phyloP scores from a whole-genome alignment of 2,113 vertebrate genomes.

The Rousettus leschenaultii region DNA sequence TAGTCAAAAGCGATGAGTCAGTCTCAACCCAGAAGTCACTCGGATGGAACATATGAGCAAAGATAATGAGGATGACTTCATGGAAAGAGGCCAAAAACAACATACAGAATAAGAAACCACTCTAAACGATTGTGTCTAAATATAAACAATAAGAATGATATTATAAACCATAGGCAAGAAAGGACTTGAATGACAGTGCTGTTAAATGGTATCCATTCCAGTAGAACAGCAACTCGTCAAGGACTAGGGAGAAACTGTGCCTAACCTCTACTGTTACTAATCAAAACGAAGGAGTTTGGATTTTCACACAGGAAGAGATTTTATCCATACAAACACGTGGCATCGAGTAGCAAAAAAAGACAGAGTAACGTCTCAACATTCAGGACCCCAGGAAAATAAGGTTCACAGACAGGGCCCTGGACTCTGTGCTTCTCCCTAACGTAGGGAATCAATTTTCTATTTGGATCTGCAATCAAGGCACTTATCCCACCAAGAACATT shows the following conservation, averaged over 20 bases:
- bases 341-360: not conserved
- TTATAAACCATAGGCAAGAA: constrained; percentile 29
- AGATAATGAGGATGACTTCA: not conserved
- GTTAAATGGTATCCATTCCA: not conserved
- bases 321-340: not conserved
- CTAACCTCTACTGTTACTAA: not conserved
- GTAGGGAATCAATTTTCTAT: not conserved
- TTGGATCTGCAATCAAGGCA: not conserved
- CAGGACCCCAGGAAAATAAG: not conserved
- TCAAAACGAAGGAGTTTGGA: too few relatives aligned
- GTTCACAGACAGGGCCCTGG: not conserved
- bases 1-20: constrained; percentile 56
- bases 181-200: not conserved
- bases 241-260: not conserved
- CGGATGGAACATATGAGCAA: not conserved
- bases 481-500: not conserved
- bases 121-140: not conserved
- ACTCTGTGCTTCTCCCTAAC: not conserved
- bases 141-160: not conserved
- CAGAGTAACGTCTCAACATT: not conserved
- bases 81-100: not conserved
- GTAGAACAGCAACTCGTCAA: not conserved
- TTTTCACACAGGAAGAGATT: not conserved
- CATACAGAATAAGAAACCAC: not conserved
- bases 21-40: constrained; percentile 23